Conservation (phyloP, 2,888 invertebrate species). For the Encarsia formosa region DNA sequence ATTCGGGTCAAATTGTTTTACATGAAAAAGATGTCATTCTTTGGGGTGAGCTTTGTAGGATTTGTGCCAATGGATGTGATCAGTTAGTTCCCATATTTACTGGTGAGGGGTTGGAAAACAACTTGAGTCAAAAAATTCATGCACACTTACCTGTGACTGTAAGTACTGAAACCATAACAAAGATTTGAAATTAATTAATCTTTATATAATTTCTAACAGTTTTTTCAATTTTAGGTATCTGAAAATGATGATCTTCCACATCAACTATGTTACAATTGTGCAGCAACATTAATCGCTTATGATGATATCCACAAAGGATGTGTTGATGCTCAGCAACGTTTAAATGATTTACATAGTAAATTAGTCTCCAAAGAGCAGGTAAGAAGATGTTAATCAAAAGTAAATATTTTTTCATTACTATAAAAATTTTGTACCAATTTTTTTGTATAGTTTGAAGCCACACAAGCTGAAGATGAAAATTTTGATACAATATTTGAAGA, state of each 20-base stretch:
- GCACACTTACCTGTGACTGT: conserved; percentile 64
- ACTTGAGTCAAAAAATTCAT: conserved; percentile 61
- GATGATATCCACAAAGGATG: conserved; percentile 59
- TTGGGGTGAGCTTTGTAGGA: conserved; percentile 49
- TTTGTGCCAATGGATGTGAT: conserved; percentile 56
- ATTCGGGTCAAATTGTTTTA: conserved; percentile 9
- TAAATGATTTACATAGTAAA: conserved; percentile 32
- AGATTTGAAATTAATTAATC: background rate
- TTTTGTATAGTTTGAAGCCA: too few relatives aligned
- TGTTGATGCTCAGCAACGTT: conserved; percentile 54
- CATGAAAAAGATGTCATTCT: conserved; percentile 17
- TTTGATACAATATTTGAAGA: too few relatives aligned
- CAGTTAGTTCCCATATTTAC: conserved; percentile 61
- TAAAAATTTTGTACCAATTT: too few relatives aligned
- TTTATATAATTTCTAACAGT: background rate
- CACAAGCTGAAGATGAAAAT: too few relatives aligned
- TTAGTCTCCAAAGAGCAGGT: conserved; percentile 16
- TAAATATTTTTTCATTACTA: too few relatives aligned
- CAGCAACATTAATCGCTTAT: conserved; percentile 62
- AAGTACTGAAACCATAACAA: conserved; percentile 22
- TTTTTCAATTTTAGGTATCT: conserved; percentile 49
- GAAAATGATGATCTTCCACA: conserved; percentile 57
- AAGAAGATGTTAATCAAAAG: background rate
- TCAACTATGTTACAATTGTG: conserved; percentile 64
- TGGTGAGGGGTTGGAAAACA: conserved; percentile 60